Conservation (phyloP, 2,797 vertebrate genomes). For the Synanceia verrucosa region DNA sequence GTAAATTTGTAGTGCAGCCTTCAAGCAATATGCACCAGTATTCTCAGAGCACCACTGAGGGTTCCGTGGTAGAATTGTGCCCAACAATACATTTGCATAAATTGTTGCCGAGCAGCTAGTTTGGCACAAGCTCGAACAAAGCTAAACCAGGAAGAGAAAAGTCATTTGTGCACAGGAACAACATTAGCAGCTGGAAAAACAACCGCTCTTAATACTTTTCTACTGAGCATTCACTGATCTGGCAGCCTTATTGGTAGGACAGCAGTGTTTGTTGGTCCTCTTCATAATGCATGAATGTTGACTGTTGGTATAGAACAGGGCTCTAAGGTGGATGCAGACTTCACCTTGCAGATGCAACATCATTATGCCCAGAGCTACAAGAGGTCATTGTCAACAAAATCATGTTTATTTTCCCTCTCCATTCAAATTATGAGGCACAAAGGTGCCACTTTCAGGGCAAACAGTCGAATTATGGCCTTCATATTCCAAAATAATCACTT, state of each 20-base stretch:
- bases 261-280: neutral
- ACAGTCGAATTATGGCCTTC: neutral
- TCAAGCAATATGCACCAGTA: too few species aligned
- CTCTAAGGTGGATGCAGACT: neutral
- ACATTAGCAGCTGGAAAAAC: neutral
- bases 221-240: neutral
- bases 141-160: too few species aligned
- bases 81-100: too few species aligned
- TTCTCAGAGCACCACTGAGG: too few species aligned
- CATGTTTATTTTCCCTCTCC: neutral
- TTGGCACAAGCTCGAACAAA: too few species aligned
- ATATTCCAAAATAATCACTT: neutral
- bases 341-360: neutral
- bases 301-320: neutral
- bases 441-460: neutral
- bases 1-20: too few species aligned
- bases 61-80: too few species aligned
- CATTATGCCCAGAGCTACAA: neutral
- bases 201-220: too few species aligned
- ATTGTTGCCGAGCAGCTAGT: too few species aligned
- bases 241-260: neutral
- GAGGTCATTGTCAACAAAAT: neutral
- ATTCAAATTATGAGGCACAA: neutral
- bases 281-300: neutral
- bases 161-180: too few species aligned